phyloP scores from a whole-genome alignment of 2,797 vertebrate genomes.

The Pipistrellus pipistrellus region DNA sequence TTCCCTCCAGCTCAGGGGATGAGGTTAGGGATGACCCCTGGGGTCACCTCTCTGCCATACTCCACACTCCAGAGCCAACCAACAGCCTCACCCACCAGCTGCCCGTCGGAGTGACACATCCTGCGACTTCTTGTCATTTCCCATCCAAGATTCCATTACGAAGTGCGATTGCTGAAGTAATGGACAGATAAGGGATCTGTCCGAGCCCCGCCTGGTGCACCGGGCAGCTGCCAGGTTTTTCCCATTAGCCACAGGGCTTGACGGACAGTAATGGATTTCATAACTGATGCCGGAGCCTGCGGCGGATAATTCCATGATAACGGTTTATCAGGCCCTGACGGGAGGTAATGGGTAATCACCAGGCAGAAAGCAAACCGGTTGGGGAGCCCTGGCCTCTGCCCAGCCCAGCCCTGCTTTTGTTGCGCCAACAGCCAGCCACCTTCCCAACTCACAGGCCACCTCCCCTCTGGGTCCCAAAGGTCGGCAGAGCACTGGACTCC shows the following conservation, averaged over 20 bases:
- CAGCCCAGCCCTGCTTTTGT: constrained; percentile 64
- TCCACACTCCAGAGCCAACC: not conserved
- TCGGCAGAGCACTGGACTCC: not conserved
- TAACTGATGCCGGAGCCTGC: constrained; percentile 91
- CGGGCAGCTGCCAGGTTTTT: constrained; percentile 87
- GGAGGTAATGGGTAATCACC: constrained; percentile 90
- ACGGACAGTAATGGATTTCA: constrained; percentile 94
- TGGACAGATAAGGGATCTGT: constrained; percentile 87
- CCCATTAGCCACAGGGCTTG: constrained; percentile 90
- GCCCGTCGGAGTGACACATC: constrained; percentile 68
- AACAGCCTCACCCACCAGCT: constrained; percentile 68
- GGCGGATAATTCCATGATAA: constrained; percentile 94
- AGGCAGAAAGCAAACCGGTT: constrained; percentile 81
- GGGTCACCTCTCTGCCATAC: not conserved
- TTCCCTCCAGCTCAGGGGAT: not conserved
- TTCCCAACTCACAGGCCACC: not conserved
- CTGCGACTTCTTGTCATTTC: constrained; percentile 82
- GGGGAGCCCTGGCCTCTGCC: constrained; percentile 69
- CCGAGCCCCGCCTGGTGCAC: constrained; percentile 88
- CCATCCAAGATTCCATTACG: constrained; percentile 80
- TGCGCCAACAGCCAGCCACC: constrained; percentile 65
- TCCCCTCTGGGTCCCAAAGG: constrained; percentile 17
- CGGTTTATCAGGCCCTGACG: constrained; percentile 91
- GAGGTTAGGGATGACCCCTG: not conserved
- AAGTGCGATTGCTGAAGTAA: constrained; percentile 83